Base-by-base conservation (phyloP, 1,140 invertebrate genomes). In the Drosophila orena region DNA sequence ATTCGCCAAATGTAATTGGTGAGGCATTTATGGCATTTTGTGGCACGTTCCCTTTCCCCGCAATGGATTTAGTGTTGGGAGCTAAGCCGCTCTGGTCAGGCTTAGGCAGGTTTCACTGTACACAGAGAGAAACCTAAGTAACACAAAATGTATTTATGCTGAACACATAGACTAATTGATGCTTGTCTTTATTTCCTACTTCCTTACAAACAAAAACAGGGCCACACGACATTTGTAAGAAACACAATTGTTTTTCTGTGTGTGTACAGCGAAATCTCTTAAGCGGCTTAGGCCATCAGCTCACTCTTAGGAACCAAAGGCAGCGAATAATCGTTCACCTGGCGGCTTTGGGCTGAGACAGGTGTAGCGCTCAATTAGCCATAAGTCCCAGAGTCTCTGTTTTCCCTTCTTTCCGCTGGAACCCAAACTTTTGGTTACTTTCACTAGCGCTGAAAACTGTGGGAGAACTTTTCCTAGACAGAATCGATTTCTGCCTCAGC, bases 1-100 rank as follows among this genome's bases (percentile, higher is more conserved):
- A 86, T 85, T 86, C 81, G 70, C 55, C 73, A 71, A 85, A 86
- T 86, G 81, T 72, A 88, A 66, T 85, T 70, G 53, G 58, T 46
- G 49, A 34, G 55, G 62, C 64, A 66, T 72, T 72, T 53, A 58
- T 56, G 54, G 55, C 46, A 69, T 44, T 68, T 69, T 54, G 42
- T 47, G 66, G 61, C 66, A 69, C 62, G 49, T 64, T 52, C 46
- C 38, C 43, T 35, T n/a, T 0, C 20, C 15, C 35, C 2, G 27
- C 3, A 46, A 38, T 35, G 64, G 46, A 52, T 64, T 68, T 44
- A 52, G 35, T 35, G 49, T 38, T 38, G 14, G 14, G 2, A 30
- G 50, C 65, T 70, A 35, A 70, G 68, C 68, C 57, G 68, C n/a
- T 24, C 53, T 37, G n/a, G 59, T 24, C n/a, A 75, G 74, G 52